These are phyloP conservation scores for Hydrochoerus hydrochaeris DNA, from an alignment of 2,113 vertebrate species.

Conservation along the genomic window DNA sequence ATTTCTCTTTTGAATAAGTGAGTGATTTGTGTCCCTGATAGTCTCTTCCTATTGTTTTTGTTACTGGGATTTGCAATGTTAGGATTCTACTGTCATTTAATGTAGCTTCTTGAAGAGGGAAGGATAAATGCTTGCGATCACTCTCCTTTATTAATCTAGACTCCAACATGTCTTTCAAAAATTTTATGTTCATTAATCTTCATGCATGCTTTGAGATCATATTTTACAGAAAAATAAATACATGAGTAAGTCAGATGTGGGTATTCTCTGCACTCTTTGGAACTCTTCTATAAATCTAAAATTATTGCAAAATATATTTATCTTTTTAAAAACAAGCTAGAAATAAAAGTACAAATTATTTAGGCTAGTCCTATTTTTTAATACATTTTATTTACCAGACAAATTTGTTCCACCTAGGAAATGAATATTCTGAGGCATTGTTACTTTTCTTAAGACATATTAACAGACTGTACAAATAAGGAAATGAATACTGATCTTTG, in stretches of 20 bases:
- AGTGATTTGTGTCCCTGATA: background rate
- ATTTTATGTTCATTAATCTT: constrained; percentile 34
- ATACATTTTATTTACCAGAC: background rate
- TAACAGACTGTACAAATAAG: background rate
- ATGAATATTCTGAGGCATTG: constrained; percentile 18
- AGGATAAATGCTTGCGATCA: background rate
- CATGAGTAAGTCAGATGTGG: background rate
- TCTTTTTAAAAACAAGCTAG: background rate
- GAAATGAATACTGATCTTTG: background rate
- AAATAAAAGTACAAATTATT: constrained; percentile 29
- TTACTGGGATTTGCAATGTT: background rate
- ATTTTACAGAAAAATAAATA: constrained; percentile 46
- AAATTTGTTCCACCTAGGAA: constrained; percentile 42
- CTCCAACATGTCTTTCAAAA: background rate
- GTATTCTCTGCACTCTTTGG: background rate
- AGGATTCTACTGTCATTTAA: background rate
- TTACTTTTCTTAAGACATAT: constrained; percentile 16
- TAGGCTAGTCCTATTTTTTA: constrained; percentile 30
- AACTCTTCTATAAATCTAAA: constrained; percentile 48
- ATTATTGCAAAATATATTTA: constrained; percentile 34
- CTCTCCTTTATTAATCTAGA: constrained; percentile 7
- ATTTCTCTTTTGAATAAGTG: background rate
- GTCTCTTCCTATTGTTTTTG: background rate
- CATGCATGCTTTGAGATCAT: constrained; percentile 24
- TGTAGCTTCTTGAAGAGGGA: background rate